Evolutionary conservation across 1,140 invertebrate genomes (phyloP), one percentile per base, ranked within the genome.

Genomic region (Tigriopus japonicus): DNA sequence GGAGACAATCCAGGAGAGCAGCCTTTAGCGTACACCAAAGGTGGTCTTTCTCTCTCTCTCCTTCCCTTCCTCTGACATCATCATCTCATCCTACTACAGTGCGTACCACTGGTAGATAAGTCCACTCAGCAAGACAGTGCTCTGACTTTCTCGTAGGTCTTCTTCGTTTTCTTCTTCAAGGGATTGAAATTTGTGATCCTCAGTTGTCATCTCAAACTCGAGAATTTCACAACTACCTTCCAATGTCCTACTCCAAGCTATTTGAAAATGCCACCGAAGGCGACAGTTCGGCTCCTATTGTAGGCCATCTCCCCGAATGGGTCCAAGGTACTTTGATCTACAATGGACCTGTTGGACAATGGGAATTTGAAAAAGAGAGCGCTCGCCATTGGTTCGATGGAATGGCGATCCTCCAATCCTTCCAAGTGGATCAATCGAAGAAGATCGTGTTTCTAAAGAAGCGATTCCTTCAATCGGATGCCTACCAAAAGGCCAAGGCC

Each of bases 351-450:
- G 21, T 23, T 15, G 55, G 55, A 5, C 14, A 41, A 17, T 58
- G 40, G n/a, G 55, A 58, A 13, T 42, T 41, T 23, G 55, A 58
- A 14, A 58, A 58, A 6, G 17, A 28, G 55, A 58, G 13, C 15
- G 55, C 42, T 17, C 35, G 42, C 15, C 55, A 58, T 19, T 58
- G 55, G 55, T 58, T 58, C 42, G 55, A 58, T 43, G 55, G 55
- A 23, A 28, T 58, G 17, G 13, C 55, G 9, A 40, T 58, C 15
- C 15, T 58, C 28, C 35, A 17, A n/a, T 58, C 28, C 17, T 58
- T 58, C 15, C 23, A 58, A 17, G 17, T 58, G 2, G 40, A 58
- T 9, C 14, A 42, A 17, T 17, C 23, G 7, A 40, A 40, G 12
- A 58, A 42, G 6, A 6, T 35, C 5, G 40, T 58, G 14, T 14